Evolutionary conservation across 2,888 invertebrate species (phyloP).

Genomic region (Rhodophaea formosa): DNA sequence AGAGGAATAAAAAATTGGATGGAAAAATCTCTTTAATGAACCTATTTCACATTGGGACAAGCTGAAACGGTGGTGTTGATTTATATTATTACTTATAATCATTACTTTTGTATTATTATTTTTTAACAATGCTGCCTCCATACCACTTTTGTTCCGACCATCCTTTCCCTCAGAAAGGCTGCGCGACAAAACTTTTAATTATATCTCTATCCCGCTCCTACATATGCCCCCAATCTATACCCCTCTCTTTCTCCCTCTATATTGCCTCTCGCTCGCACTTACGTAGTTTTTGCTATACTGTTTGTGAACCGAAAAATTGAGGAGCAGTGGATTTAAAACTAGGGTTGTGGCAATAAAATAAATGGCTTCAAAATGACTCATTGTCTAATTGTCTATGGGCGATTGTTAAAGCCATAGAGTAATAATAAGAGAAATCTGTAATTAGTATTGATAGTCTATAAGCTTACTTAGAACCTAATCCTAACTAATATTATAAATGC

Average conservation of each 20-base stretch:
- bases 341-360: slow-evolving; percentile 7
- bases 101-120: too few species aligned
- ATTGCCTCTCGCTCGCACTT: slow-evolving; percentile 38
- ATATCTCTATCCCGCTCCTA: slow-evolving; percentile 58
- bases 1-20: too few species aligned
- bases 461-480: too few species aligned
- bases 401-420: too few species aligned
- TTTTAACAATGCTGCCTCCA: too few species aligned
- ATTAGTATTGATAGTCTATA: too few species aligned
- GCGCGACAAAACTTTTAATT: slow-evolving; percentile 81
- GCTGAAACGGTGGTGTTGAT: too few species aligned
- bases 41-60: too few species aligned
- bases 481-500: too few species aligned
- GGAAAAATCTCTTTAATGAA: too few species aligned
- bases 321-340: slow-evolving; percentile 17
- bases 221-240: slow-evolving; percentile 31
- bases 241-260: slow-evolving; percentile 35
- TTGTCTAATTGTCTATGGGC: background rate
- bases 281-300: slow-evolving; percentile 25
- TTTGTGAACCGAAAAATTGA: slow-evolving; percentile 22
- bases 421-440: too few species aligned
- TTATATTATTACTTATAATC: too few species aligned
- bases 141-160: slow-evolving; percentile 35
- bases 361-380: background rate
- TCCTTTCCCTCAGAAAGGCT: slow-evolving; percentile 72